Evolutionary conservation across 2,797 vertebrate genomes (phyloP).

Genomic region (Danio kyathit): DNA sequence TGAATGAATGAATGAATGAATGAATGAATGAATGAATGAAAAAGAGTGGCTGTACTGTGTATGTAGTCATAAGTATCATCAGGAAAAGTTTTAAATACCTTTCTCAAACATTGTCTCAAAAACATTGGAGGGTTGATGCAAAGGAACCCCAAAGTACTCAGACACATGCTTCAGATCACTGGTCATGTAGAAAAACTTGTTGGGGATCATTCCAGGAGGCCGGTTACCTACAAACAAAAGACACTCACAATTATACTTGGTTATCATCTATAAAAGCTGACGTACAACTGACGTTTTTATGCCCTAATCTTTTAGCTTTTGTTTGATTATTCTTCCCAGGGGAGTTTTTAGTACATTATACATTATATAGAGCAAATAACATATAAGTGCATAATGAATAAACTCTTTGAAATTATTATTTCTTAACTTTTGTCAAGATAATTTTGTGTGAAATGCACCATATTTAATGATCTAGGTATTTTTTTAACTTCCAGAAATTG

Average conservation of each 20-base stretch:
- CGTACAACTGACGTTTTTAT: background rate
- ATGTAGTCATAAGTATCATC: background rate
- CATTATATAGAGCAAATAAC: no score
- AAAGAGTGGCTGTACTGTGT: background rate
- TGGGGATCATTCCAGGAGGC: slow-evolving; percentile 83
- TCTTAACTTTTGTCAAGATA: background rate
- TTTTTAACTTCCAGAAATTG: no score
- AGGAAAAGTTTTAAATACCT: slow-evolving; percentile 72
- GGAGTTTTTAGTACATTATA: background rate
- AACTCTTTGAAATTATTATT: background rate
- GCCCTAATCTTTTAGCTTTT: background rate
- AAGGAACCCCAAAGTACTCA: slow-evolving; percentile 81
- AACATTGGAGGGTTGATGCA: slow-evolving; percentile 74
- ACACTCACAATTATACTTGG: background rate
- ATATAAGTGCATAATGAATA: no score
- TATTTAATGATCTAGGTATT: background rate
- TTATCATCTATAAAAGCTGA: background rate
- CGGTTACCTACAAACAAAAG: slow-evolving; percentile 83
- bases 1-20: no score
- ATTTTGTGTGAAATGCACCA: background rate
- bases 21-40: no score
- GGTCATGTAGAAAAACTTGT: slow-evolving; percentile 81
- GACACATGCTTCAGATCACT: slow-evolving; percentile 79
- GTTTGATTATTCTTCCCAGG: background rate
- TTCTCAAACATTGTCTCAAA: slow-evolving; percentile 76